phyloP scores from a whole-genome alignment of 2,113 vertebrate genomes.

The Thomomys bottae region DNA sequence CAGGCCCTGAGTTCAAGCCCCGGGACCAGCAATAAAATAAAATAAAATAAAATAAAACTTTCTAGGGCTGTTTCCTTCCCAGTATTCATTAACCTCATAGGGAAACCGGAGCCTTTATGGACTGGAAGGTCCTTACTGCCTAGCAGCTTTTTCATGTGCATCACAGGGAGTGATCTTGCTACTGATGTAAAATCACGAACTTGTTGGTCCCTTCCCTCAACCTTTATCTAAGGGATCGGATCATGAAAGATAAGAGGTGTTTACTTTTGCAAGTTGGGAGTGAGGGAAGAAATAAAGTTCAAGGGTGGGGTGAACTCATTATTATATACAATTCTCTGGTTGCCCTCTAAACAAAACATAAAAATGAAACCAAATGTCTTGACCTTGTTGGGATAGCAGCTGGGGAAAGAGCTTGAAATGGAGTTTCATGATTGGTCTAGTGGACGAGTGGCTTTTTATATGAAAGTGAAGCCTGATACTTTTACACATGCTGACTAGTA shows the following conservation, averaged over 20 bases:
- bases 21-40: no score
- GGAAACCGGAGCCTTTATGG: not conserved
- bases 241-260: not conserved
- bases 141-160: not conserved
- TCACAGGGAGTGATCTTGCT: rapidly evolving
- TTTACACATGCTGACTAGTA: not conserved
- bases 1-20: no score
- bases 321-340: not conserved
- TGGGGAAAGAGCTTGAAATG: not conserved
- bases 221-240: not conserved
- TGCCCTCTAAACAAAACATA: not conserved
- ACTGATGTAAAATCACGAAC: not conserved
- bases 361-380: not conserved
- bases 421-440: not conserved
- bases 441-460: not conserved
- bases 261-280: slow-evolving; percentile 3
- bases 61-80: not conserved
- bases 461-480: not conserved
- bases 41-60: no score
- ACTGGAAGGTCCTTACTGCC: not conserved
- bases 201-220: no score
- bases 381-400: not conserved
- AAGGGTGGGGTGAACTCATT: not conserved
- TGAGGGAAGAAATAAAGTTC: not conserved
- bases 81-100: not conserved